Evolutionary conservation across 2,797 vertebrate genomes (phyloP).

Genomic region (Megaceryle alcyon): DNA sequence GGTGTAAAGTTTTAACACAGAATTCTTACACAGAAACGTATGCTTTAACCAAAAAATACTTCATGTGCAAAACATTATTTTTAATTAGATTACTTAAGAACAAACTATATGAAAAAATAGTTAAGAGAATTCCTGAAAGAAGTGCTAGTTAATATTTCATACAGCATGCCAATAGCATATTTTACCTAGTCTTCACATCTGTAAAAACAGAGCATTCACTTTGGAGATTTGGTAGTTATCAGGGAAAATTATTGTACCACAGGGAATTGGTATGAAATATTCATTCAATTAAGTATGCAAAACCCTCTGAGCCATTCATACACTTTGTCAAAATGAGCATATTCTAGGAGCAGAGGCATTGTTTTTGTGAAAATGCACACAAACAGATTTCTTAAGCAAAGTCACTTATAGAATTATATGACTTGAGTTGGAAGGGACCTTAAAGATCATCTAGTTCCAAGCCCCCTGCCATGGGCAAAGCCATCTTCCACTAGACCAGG

Average conservation of each 20-base stretch:
- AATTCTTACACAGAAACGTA: neutral
- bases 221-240: neutral
- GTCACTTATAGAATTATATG: too few species aligned
- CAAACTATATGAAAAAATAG: neutral
- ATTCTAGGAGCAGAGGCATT: neutral
- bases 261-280: constrained; percentile 24
- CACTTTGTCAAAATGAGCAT: neutral
- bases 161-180: neutral
- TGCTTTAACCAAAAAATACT: neutral
- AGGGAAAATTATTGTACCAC: neutral
- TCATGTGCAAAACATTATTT: neutral
- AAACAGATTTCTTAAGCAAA: constrained; percentile 7
- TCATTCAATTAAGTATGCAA: constrained; percentile 21
- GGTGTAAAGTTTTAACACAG: neutral
- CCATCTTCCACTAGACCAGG: too few species aligned
- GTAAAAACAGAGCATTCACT: neutral
- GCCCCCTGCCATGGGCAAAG: too few species aligned
- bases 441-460: too few species aligned
- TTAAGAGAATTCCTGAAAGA: neutral
- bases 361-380: neutral
- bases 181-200: neutral
- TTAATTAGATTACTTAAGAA: neutral
- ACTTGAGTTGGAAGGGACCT: too few species aligned
- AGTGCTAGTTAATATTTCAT: neutral
- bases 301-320: neutral